Evolutionary conservation across 2,797 vertebrate species (phyloP).

Genomic region (Parotocinclus haroldoi): DNA sequence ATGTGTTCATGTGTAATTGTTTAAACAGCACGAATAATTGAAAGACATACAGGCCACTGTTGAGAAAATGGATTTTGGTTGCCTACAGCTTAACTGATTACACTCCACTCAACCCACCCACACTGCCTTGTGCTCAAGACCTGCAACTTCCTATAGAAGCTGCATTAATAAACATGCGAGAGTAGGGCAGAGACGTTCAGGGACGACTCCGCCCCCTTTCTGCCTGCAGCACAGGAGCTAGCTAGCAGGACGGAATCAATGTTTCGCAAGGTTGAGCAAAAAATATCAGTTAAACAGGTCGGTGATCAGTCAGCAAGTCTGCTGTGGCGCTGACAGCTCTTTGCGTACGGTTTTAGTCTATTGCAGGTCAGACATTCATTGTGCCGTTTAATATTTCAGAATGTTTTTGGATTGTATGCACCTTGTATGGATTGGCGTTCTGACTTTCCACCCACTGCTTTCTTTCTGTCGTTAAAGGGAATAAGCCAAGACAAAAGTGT

Average conservation of each 20-base stretch:
- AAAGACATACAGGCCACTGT: conserved; percentile 68
- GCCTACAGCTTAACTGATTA: conserved; percentile 86
- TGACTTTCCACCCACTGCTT: no score
- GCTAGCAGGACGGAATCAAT: conserved; percentile 35
- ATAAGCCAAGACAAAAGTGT: no score
- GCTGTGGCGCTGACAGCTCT: background rate
- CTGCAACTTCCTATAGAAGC: conserved; percentile 51
- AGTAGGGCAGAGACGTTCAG: conserved; percentile 48
- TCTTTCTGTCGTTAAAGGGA: no score
- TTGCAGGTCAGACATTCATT: no score
- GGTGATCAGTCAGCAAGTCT: conserved; percentile 48
- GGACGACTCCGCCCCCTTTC: conserved; percentile 16
- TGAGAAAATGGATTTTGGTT: conserved; percentile 67
- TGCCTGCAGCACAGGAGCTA: conserved; percentile 24
- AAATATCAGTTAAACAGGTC: conserved; percentile 25
- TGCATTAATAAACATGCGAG: conserved; percentile 62
- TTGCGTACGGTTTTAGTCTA: no score
- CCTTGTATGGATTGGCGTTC: no score
- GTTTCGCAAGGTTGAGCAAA: conserved; percentile 45
- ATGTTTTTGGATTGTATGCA: no score
- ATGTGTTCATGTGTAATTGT: conserved; percentile 76
- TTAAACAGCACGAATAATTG: conserved; percentile 79
- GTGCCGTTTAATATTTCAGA: no score
- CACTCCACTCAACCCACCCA: conserved; percentile 61
- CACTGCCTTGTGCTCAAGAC: conserved; percentile 64